Evolutionary conservation across 2,888 invertebrate genomes (phyloP).

Genomic region (Osedax frankpressi): DNA sequence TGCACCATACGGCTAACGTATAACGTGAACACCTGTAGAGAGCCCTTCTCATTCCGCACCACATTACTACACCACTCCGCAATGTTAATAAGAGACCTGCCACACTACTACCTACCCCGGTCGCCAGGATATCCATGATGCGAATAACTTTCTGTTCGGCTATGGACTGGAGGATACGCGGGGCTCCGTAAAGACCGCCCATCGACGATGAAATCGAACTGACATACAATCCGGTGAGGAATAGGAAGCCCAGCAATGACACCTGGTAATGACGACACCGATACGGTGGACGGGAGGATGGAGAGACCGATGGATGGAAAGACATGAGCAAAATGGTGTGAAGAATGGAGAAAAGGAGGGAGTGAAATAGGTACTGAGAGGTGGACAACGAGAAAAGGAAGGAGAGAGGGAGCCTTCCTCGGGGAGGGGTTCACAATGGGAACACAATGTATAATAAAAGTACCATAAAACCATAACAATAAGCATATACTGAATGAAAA

Average conservation of each 20-base stretch:
- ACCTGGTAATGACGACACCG: constrained; percentile 33
- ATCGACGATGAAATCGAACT: constrained; percentile 89
- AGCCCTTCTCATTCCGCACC: too few species aligned
- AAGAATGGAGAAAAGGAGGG: neutral
- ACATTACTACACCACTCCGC: too few species aligned
- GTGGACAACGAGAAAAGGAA: neutral
- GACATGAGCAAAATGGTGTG: neutral
- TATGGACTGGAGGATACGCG: constrained; percentile 82
- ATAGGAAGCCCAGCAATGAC: constrained; percentile 54
- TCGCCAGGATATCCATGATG: constrained; percentile 67
- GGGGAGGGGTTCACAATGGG: too few species aligned
- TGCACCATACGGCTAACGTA: too few species aligned
- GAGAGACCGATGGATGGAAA: neutral
- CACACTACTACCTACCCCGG: constrained; percentile 79
- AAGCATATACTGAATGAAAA: too few species aligned
- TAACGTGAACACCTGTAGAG: too few species aligned
- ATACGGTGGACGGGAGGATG: too few species aligned
- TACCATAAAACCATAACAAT: too few species aligned
- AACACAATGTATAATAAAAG: too few species aligned
- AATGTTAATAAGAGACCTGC: too few species aligned
- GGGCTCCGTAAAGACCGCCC: constrained; percentile 89
- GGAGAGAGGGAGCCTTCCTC: too few species aligned
- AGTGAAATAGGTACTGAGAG: neutral
- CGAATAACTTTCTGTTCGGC: constrained; percentile 90
- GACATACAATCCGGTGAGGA: constrained; percentile 82